These are phyloP conservation scores for Loripinus fragilis DNA, from an alignment of 2,888 invertebrate species.

Conservation along the genomic window DNA sequence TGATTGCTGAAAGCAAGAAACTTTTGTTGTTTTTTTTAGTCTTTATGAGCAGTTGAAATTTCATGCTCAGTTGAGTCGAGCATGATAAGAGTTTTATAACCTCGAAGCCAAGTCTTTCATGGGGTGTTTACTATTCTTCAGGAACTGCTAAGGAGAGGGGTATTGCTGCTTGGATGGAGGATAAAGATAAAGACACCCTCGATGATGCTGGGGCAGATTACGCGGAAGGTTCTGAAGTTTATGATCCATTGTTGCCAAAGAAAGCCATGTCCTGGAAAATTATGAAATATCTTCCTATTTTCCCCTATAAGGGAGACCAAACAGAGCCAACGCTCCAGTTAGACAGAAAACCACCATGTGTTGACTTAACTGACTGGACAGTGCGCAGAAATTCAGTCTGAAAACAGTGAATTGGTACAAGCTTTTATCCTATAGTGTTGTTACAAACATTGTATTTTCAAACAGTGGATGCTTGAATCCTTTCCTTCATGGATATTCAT, in stretches of 20 bases:
- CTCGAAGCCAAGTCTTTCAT: too few relatives aligned
- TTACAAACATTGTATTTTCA: too few relatives aligned
- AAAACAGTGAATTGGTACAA: not conserved
- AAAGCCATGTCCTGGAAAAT: not conserved
- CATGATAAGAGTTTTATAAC: too few relatives aligned
- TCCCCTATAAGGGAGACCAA: constrained; percentile 2
- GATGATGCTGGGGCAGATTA: constrained; percentile 24
- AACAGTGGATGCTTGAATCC: too few relatives aligned
- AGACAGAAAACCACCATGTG: not conserved
- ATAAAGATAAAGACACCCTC: not conserved
- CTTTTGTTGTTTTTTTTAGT: too few relatives aligned
- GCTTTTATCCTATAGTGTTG: too few relatives aligned
- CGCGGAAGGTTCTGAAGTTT: constrained; percentile 48
- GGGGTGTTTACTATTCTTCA: too few relatives aligned
- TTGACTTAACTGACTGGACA: not conserved
- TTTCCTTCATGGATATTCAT: too few relatives aligned
- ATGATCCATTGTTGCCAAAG: constrained; percentile 26
- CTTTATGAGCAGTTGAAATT: too few relatives aligned
- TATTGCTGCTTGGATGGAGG: constrained; percentile 24
- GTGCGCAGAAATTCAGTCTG: not conserved
- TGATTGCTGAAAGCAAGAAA: too few relatives aligned
- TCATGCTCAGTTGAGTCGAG: too few relatives aligned
- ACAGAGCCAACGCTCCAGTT: constrained; percentile 5
- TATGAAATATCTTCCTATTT: constrained; percentile 19
- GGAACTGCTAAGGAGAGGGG: constrained; percentile 49